Evolutionary conservation across 2,113 vertebrate genomes (phyloP), one percentile per base, ranked within the genome.

Genomic region (Neoarius graeffei): DNA sequence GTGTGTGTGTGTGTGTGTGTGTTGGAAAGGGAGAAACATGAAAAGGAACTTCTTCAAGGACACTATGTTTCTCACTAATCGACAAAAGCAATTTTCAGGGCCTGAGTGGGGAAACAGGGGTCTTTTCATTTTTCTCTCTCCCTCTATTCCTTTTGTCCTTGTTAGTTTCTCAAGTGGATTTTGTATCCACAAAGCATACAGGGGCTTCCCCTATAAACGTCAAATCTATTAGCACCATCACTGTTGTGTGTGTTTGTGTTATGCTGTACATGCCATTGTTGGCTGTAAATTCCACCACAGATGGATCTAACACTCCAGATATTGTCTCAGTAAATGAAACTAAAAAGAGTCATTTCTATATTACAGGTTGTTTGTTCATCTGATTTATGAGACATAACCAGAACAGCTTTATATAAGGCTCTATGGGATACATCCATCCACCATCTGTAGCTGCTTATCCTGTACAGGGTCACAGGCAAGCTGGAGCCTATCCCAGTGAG

Each of bases 21-120:
- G 42, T 3, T 80, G n/a, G 52, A 57, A 57, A 81, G 19, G 56
- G 14, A 54, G 52, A 52, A 83, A 62, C 67, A 74, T 83, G 81
- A 76, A 83, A 59, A 59, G 80, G n/a, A 88, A 54, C 71, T 83
- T 86, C 85, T 86, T 89, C 85, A 89, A 89, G 88, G 88, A 86
- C 87, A 81, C 52, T 71, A 80, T 74, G 42, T 77, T 42, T 60
- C n/a, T 54, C 57, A 35, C 77, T 81, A 81, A 57, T 59, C 30
- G 52, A 25, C 50, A 59, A 71, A 71, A 59, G 74, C 82, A 48
- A 57, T 87, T 17, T 52, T 15, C 76, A 42, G 56, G 19, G 30
- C 54, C 56, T 27, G 84, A 77, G 57, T 42, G 9, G 81, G 81
- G 42, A 62, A 25, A 35, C 56, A 1, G 56, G 59, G 35, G 35